phyloP scores from a whole-genome alignment of 2,113 vertebrate species.

The Corythornis vintsioides region DNA sequence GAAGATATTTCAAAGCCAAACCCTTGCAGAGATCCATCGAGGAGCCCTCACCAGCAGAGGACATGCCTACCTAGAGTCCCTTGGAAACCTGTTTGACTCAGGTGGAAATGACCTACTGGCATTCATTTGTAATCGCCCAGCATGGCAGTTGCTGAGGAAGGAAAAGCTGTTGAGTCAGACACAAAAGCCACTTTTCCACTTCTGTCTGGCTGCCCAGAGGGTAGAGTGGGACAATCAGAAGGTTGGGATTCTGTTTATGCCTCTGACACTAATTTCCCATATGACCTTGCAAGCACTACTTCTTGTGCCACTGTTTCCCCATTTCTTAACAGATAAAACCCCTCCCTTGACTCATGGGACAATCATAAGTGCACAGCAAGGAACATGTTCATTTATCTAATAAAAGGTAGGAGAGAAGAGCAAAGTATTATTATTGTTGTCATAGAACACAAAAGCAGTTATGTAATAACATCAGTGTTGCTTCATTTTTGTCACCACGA shows the following conservation, averaged over 20 bases:
- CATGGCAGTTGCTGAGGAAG: constrained; percentile 32
- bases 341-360: constrained; percentile 3
- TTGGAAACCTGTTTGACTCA: constrained; percentile 19
- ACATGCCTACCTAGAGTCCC: background rate
- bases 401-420: constrained; percentile 7
- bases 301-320: constrained; percentile 19
- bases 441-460: constrained; percentile 24
- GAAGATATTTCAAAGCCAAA: background rate
- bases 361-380: background rate
- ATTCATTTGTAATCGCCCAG: constrained; percentile 32
- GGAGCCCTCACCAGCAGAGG: background rate
- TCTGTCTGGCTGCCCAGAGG: constrained; percentile 32
- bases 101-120: constrained; percentile 22
- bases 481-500: constrained; percentile 60
- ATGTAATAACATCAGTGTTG: constrained; percentile 36
- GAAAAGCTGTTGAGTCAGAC: constrained; percentile 53
- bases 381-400: background rate
- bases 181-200: constrained; percentile 33
- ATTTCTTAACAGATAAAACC: background rate
- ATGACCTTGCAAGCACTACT: background rate
- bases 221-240: constrained; percentile 31
- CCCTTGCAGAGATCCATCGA: background rate
- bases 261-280: background rate
- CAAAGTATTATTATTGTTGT: constrained; percentile 26
- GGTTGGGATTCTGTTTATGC: background rate